Evolutionary conservation across 2,113 vertebrate genomes (phyloP).

Genomic region (Myotis brandtii): DNA sequence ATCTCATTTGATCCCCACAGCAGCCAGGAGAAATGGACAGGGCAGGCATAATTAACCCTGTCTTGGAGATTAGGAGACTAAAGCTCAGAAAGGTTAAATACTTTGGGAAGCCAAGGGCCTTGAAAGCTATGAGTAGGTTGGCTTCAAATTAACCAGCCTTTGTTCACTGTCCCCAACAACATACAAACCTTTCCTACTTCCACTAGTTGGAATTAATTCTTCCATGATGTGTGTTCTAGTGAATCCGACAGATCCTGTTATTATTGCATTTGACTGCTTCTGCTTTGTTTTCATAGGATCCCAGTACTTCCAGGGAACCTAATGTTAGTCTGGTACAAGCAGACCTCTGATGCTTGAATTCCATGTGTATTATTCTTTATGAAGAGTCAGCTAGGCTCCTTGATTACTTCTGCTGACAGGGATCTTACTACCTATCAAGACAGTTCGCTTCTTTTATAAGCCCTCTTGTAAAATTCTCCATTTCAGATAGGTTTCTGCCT

Average conservation of each 20-base stretch:
- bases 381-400: not conserved
- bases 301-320: not conserved
- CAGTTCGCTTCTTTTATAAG: not conserved
- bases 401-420: not conserved
- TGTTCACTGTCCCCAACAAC: not conserved
- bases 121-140: not conserved
- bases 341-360: not conserved
- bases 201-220: conserved; percentile 11
- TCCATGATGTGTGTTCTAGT: not conserved
- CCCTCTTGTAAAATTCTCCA: not conserved
- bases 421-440: not conserved
- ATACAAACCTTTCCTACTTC: not conserved
- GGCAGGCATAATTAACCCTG: conserved; percentile 57
- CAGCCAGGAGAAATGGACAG: conserved; percentile 44
- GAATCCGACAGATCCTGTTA: not conserved
- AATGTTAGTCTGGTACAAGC: not conserved
- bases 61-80: conserved; percentile 53
- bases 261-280: not conserved
- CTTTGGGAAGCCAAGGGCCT: not conserved
- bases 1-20: conserved; percentile 33
- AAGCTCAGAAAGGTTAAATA: conserved; percentile 49
- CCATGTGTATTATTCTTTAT: not conserved
- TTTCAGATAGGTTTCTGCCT: not conserved
- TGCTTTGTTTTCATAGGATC: conserved; percentile 36
- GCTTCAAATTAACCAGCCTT: conserved; percentile 10